phyloP scores from a whole-genome alignment of 2,113 vertebrate species.

The Furnarius figulus region DNA sequence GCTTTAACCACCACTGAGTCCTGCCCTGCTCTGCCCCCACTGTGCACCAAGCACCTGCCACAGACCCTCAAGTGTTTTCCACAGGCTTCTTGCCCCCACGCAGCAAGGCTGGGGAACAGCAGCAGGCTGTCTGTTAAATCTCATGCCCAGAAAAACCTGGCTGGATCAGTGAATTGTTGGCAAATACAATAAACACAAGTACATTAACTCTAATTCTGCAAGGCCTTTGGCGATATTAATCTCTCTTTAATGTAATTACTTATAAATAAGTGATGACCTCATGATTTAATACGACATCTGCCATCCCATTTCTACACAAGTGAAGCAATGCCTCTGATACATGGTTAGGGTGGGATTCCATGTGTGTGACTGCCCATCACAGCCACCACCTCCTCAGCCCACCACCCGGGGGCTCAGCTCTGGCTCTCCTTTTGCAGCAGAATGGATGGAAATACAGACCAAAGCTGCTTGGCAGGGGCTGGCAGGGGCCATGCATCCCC shows the following conservation, averaged over 20 bases:
- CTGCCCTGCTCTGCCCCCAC: not conserved
- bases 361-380: rapidly evolving
- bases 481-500: rapidly evolving
- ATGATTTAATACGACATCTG: conserved; percentile 73
- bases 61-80: not conserved
- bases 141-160: conserved; percentile 4
- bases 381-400: not conserved
- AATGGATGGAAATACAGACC: not conserved
- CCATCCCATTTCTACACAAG: conserved; percentile 36
- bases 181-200: conserved; percentile 55
- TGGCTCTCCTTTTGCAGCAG: not conserved
- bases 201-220: conserved; percentile 76
- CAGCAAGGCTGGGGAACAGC: not conserved
- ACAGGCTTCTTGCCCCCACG: not conserved
- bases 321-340: not conserved
- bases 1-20: rapidly evolving
- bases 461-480: not conserved
- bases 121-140: not conserved
- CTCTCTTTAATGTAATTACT: conserved; percentile 79
- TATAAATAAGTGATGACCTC: conserved; percentile 81
- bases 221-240: conserved; percentile 82
- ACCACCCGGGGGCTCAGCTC: rapidly evolving
- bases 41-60: rapidly evolving
- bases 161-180: conserved; percentile 36
- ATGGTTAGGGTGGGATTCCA: rapidly evolving